Evolutionary conservation across 2,113 vertebrate species (phyloP).

Genomic region (Eurypyga helias): DNA sequence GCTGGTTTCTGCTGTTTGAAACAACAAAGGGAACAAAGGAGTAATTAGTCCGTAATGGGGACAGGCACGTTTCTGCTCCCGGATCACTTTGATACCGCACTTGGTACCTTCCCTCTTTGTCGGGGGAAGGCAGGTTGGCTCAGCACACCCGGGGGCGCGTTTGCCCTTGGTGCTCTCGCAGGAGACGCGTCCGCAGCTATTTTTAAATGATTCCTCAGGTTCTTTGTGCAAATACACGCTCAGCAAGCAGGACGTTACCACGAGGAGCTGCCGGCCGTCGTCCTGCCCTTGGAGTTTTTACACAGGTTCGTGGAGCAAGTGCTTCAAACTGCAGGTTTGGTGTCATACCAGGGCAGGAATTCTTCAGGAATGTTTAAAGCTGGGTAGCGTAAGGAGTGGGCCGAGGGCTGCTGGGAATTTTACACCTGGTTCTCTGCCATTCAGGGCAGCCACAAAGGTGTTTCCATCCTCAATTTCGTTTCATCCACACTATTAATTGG

Average conservation of each 20-base stretch:
- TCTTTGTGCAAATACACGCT: neutral
- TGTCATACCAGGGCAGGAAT: accelerated
- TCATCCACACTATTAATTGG: neutral
- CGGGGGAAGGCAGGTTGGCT: neutral
- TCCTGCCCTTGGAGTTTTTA: neutral
- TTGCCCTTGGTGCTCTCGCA: conserved; percentile 11
- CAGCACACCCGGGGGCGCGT: accelerated
- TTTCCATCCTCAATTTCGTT: accelerated
- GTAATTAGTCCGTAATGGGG: accelerated
- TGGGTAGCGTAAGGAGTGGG: accelerated
- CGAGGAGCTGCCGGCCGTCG: neutral
- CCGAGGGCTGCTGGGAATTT: neutral
- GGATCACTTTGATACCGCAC: accelerated
- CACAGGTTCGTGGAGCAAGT: neutral
- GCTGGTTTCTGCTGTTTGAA: accelerated
- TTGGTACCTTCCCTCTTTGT: neutral
- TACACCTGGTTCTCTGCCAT: accelerated
- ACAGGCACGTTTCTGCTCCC: accelerated
- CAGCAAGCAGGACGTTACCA: accelerated
- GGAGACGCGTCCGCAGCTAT: neutral
- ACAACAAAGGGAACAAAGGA: neutral
- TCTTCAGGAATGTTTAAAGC: neutral
- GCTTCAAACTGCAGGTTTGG: neutral
- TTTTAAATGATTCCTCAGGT: neutral
- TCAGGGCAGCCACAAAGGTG: accelerated